Conservation (phyloP, 2,888 invertebrate genomes). For the Crepidodera aurea region DNA sequence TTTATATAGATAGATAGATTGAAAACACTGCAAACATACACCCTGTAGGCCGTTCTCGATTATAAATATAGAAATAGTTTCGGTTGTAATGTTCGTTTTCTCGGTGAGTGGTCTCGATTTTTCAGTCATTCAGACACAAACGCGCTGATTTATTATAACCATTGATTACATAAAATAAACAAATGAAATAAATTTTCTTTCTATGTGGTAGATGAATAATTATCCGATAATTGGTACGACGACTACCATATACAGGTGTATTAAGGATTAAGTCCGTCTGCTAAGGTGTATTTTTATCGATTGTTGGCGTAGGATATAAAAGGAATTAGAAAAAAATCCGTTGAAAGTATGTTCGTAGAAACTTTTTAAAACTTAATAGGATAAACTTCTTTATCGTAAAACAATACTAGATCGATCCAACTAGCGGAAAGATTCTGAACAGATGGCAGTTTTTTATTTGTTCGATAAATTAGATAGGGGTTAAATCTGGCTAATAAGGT, state of each 20-base stretch:
- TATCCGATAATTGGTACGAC: slow-evolving; percentile 9
- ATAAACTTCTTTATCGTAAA: too few relatives aligned
- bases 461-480: too few relatives aligned
- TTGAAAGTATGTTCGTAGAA: too few relatives aligned
- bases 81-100: slow-evolving; percentile 7
- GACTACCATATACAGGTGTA: slow-evolving; percentile 6
- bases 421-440: too few relatives aligned
- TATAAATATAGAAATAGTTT: slow-evolving; percentile 12
- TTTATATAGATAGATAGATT: too few relatives aligned
- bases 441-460: too few relatives aligned
- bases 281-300: neutral
- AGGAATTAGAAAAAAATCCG: too few relatives aligned
- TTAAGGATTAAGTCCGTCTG: slow-evolving; percentile 1
- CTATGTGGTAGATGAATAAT: neutral
- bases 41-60: slow-evolving; percentile 1
- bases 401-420: too few relatives aligned
- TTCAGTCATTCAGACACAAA: slow-evolving; percentile 6
- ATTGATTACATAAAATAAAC: neutral
- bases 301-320: too few relatives aligned
- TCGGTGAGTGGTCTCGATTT: slow-evolving; percentile 13
- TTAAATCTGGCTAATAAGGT: too few relatives aligned
- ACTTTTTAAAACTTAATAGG: too few relatives aligned
- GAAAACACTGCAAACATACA: too few relatives aligned
- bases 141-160: slow-evolving; percentile 10
- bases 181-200: slow-evolving; percentile 2